Evolutionary conservation across 2,888 invertebrate genomes (phyloP).

Genomic region (Dasypolia templi): DNA sequence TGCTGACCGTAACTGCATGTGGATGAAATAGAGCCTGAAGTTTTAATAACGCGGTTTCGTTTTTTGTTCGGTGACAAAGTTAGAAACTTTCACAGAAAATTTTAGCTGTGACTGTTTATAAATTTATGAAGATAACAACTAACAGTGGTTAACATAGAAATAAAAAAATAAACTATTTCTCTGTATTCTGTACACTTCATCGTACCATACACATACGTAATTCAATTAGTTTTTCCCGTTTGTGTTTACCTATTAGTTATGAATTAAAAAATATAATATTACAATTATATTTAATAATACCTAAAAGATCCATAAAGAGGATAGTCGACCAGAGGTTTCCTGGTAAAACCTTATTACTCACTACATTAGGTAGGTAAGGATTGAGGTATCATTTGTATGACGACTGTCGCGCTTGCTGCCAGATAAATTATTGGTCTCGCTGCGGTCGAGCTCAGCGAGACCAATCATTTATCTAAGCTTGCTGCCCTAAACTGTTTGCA

Average conservation of each 20-base stretch:
- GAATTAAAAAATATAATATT: too few species aligned
- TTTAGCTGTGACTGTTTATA: background rate
- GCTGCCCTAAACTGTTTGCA: background rate
- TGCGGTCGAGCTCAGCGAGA: too few species aligned
- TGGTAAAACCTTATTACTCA: background rate
- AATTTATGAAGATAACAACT: background rate
- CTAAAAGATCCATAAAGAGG: background rate
- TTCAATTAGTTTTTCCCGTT: background rate
- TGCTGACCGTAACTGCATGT: conserved; percentile 23
- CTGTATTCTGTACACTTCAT: background rate
- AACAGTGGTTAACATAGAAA: background rate
- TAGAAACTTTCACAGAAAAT: background rate
- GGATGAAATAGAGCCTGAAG: conserved; percentile 47
- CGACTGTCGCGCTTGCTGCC: too few species aligned
- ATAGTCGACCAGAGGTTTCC: background rate
- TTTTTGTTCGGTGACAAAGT: background rate
- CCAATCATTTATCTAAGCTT: too few species aligned
- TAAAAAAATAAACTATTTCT: background rate
- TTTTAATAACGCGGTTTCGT: conserved; percentile 4
- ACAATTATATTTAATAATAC: too few species aligned
- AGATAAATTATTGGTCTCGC: too few species aligned
- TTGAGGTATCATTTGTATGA: background rate
- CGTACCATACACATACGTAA: background rate
- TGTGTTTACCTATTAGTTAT: too few species aligned
- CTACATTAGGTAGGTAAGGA: background rate